Evolutionary conservation across 2,113 vertebrate genomes (phyloP).

Genomic region (Sapajus apella): DNA sequence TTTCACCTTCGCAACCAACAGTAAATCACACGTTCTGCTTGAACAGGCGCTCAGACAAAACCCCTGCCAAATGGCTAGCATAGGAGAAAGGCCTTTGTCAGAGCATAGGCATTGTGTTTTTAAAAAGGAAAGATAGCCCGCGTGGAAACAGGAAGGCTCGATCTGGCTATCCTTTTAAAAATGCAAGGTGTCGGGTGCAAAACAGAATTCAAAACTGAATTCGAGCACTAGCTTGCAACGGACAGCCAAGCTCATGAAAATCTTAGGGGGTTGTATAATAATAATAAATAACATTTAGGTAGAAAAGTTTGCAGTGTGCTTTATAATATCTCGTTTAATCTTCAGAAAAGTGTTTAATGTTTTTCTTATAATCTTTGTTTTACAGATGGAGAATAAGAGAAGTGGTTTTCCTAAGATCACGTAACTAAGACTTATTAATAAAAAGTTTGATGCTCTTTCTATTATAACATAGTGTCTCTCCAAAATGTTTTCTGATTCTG

Average conservation of each 20-base stretch:
- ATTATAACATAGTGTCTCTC: neutral
- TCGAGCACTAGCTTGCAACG: neutral
- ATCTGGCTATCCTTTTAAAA: slow-evolving; percentile 35
- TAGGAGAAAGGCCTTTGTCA: slow-evolving; percentile 60
- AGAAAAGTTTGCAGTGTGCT: neutral
- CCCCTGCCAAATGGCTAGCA: slow-evolving; percentile 61
- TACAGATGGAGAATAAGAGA: slow-evolving; percentile 11
- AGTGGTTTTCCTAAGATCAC: neutral
- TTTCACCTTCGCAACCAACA: slow-evolving; percentile 69
- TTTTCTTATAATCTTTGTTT: slow-evolving; percentile 17
- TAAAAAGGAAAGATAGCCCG: neutral
- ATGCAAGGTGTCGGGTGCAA: neutral
- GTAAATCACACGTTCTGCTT: slow-evolving; percentile 77
- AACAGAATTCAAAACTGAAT: slow-evolving; percentile 46
- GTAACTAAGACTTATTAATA: neutral
- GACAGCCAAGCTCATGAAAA: neutral
- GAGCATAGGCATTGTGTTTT: neutral
- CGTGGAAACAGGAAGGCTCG: slow-evolving; percentile 20
- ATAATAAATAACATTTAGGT: neutral
- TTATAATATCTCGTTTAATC: neutral
- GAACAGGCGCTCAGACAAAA: slow-evolving; percentile 60
- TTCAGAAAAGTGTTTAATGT: neutral
- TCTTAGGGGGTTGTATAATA: neutral
- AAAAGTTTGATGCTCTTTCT: neutral
- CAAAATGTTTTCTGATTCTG: neutral